A percentile compares a stretch with the other conserved stretches of the same genome.
phyloP scores from a whole-genome alignment of 2,888 invertebrate genomes.

The Strigamia maritima region DNA sequence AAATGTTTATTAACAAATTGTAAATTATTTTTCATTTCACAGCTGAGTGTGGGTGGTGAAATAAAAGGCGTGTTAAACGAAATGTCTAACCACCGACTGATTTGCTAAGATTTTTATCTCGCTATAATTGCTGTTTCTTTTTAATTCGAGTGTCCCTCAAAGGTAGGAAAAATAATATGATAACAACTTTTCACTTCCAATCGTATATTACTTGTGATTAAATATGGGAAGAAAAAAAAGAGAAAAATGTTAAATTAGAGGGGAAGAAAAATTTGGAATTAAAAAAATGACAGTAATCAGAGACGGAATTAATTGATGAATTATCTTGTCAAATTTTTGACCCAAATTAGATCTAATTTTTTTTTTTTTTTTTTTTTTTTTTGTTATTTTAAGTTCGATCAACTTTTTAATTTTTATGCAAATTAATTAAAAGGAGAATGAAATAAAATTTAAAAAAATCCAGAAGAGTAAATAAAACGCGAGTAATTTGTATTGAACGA shows the following conservation, averaged over 20 bases:
- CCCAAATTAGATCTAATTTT: too few relatives aligned
- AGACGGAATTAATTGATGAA: background rate
- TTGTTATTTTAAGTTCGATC: background rate
- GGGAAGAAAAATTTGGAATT: background rate
- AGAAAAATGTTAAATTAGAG: background rate
- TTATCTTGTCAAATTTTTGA: background rate
- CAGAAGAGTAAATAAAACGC: background rate
- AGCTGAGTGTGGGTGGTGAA: background rate
- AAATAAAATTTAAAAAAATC: too few relatives aligned
- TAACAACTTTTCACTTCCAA: background rate
- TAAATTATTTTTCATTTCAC: background rate
- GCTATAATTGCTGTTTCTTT: background rate
- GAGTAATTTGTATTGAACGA: background rate
- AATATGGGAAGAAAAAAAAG: background rate
- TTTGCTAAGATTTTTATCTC: background rate
- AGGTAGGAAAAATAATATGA: background rate
- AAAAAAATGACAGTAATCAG: background rate
- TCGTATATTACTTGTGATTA: too few relatives aligned
- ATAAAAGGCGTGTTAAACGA: background rate
- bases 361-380: background rate
- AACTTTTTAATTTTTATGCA: background rate
- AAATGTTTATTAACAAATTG: background rate
- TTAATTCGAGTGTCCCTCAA: background rate
- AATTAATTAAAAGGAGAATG: background rate
- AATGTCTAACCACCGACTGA: constrained; percentile 8